Evolutionary conservation across 2,888 invertebrate species (phyloP).

Genomic region (Danaus chrysippus): DNA sequence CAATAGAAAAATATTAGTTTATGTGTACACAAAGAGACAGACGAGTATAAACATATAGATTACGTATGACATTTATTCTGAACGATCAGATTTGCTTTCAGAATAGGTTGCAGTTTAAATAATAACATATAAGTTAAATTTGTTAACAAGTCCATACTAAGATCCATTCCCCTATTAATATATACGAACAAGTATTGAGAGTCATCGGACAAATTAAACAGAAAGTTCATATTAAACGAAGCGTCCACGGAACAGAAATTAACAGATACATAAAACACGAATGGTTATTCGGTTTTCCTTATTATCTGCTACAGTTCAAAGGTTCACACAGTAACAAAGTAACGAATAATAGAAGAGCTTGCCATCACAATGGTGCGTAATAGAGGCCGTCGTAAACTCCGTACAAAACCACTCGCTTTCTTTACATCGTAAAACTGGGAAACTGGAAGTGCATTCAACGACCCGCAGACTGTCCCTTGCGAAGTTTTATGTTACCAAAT

Average conservation of each 20-base stretch:
- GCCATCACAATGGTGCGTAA: conserved; percentile 35
- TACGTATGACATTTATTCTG: too few relatives aligned
- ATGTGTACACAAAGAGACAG: too few relatives aligned
- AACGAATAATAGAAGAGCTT: conserved; percentile 34
- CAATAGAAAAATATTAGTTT: background rate
- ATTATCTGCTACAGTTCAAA: conserved; percentile 19
- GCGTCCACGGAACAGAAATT: background rate
- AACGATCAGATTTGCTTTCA: too few relatives aligned
- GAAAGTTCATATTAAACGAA: background rate
- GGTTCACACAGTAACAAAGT: conserved; percentile 28
- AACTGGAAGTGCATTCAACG: conserved; percentile 18
- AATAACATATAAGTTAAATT: too few relatives aligned
- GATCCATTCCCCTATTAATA: background rate
- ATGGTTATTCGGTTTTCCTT: conserved; percentile 20
- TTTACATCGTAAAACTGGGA: conserved; percentile 26
- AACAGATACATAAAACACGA: conserved; percentile 12
- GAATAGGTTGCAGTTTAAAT: too few relatives aligned
- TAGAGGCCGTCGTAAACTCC: conserved; percentile 34
- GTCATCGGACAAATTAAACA: background rate
- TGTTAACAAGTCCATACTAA: too few relatives aligned
- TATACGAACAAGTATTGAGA: background rate
- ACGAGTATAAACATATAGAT: too few relatives aligned
- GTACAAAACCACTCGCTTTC: conserved; percentile 40
- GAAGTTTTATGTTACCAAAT: conserved; percentile 4
- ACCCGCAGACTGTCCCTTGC: conserved; percentile 18